phyloP scores from a whole-genome alignment of 2,797 vertebrate genomes.

The Sebastes hopkinsi region DNA sequence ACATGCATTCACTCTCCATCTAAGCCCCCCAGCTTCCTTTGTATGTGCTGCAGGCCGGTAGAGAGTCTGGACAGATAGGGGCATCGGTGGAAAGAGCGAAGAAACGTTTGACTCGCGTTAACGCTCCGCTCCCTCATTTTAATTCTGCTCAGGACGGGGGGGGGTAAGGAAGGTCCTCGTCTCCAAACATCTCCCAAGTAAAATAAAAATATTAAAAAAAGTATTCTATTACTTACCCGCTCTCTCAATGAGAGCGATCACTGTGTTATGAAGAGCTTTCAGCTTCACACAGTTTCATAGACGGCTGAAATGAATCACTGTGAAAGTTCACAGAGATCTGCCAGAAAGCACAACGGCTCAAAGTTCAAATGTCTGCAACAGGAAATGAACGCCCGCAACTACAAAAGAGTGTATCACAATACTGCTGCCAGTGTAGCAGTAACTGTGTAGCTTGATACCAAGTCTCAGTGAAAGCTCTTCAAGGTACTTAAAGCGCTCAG shows the following conservation, averaged over 20 bases:
- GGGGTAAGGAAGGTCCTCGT: background rate
- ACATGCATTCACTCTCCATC: constrained; percentile 19
- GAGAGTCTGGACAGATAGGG: constrained; percentile 7
- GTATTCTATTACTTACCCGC: background rate
- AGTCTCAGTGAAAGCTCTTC: background rate
- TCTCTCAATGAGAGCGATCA: background rate
- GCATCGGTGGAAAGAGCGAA: constrained; percentile 30
- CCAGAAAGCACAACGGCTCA: background rate
- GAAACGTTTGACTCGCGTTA: constrained; percentile 42
- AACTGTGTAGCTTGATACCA: background rate
- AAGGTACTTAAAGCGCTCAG: background rate
- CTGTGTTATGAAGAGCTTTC: background rate
- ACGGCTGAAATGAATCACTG: background rate
- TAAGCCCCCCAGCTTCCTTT: constrained; percentile 3
- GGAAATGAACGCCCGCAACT: background rate
- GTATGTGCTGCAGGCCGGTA: constrained; percentile 4
- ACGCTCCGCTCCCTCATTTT: constrained; percentile 28
- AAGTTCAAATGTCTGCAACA: background rate
- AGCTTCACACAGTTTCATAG: background rate
- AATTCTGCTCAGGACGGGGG: constrained; percentile 33
- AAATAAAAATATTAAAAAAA: constrained; percentile 20
- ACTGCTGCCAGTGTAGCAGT: background rate
- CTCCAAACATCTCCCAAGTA: background rate
- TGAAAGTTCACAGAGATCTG: constrained; percentile 1
- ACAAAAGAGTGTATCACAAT: background rate